A percentile compares a stretch with the other conserved stretches of the same genome.
These are phyloP conservation scores for Sericinus montela DNA, from an alignment of 2,888 invertebrate genomes.

Conservation along the genomic window DNA sequence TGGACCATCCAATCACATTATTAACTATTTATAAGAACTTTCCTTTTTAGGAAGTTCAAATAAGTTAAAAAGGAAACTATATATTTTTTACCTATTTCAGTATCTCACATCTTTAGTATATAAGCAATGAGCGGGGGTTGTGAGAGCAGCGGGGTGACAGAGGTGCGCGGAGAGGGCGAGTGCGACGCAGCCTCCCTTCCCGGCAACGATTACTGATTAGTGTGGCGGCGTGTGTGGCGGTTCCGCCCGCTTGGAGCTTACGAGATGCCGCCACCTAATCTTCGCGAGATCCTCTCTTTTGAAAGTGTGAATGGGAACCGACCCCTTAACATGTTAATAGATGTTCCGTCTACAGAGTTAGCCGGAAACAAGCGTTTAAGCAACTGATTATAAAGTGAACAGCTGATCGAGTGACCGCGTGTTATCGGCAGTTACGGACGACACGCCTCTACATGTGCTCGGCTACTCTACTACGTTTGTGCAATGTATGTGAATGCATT, in stretches of 20 bases:
- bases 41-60: too few species aligned
- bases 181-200: slow-evolving; percentile 75
- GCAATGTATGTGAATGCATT: slow-evolving; percentile 57
- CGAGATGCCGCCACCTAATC: slow-evolving; percentile 53
- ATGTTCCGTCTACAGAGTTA: slow-evolving; percentile 10
- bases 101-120: slow-evolving; percentile 30
- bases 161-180: slow-evolving; percentile 34
- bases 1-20: too few species aligned
- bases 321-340: slow-evolving; percentile 23
- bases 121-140: slow-evolving; percentile 57
- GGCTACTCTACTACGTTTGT: slow-evolving; percentile 60
- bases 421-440: slow-evolving; percentile 30
- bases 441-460: slow-evolving; percentile 61
- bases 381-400: slow-evolving; percentile 38
- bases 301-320: slow-evolving; percentile 31
- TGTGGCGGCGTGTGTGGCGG: slow-evolving; percentile 72
- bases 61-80: background rate
- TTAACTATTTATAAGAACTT: too few species aligned
- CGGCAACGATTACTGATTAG: slow-evolving; percentile 81
- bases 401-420: slow-evolving; percentile 60
- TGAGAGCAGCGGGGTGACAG: slow-evolving; percentile 28
- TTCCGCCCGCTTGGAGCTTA: slow-evolving; percentile 56
- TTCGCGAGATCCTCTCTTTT: slow-evolving; percentile 29
- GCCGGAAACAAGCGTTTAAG: slow-evolving; percentile 18
- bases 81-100: slow-evolving; percentile 24